Base-by-base conservation (phyloP, 2,888 invertebrate species). In the Orthosia cruda region DNA sequence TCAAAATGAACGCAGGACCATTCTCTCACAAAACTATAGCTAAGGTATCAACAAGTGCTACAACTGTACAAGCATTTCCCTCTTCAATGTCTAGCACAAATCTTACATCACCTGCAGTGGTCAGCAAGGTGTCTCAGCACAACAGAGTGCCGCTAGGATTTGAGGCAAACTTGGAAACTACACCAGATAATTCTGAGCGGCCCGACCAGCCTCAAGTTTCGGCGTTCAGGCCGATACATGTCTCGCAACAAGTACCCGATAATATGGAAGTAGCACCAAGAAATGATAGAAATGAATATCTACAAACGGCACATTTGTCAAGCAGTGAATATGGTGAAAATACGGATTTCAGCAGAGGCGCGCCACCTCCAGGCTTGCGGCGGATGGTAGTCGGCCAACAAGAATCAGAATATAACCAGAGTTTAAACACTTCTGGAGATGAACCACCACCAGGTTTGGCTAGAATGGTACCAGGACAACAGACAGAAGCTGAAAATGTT, bases 271-370 rank as follows among this genome's bases (percentile, higher is more conserved):
- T 97, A 47, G 97, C 97, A 16, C 97, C 98, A 0, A 97, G 97
- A 78, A 97, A 97, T 91, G 98, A 98, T 87, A 96, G 98, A 74
- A 98, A 98, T 91, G 98, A 98, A 91, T 98, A 98, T 91, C 93
- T 98, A 75, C 98, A 98, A 93, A 98, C 98, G 3, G 98, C 98
- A 23, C 98, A 98, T 89, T 93, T 98, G 63, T 98, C 98, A 2
- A 97, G 97, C 85, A 94, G 95, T 15, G 96, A 97, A 84, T 97
- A 95, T 83, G 93, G 92, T 16, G 96, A 95, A 80, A 96, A 96
- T 85, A 94, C 95, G 7, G 95, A 96, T 83, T 95, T 94, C 61
- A 94, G 94, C 74, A 88, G 90, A 54, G 94, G 95, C 74, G 94
- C 97, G 79, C 97, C 97, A 1, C 97, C 98, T 4, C 97, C 97